Evolutionary conservation across 2,888 invertebrate species (phyloP), one percentile per base, ranked within the genome.

Genomic region (Acronicta alni): DNA sequence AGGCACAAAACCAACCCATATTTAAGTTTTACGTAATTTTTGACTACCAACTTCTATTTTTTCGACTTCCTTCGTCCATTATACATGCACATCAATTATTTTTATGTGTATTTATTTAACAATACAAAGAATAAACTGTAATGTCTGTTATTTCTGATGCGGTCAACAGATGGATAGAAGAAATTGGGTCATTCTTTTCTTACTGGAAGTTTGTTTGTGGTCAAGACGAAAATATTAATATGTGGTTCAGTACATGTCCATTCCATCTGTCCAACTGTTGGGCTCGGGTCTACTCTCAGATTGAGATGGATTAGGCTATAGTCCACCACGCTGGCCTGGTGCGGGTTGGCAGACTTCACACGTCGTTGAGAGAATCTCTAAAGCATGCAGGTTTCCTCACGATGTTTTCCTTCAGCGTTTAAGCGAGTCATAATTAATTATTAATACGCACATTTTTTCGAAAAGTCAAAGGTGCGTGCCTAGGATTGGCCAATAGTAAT

Each of bases 101-200:
- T 32, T 43, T 56, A 37, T 37, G n/a, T 8, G 23, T 75, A 55
- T 69, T 60, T 65, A 72, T 58, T 60, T 49, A 52, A 44, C 37
- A 56, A 60, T 44, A 55, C 35, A 42, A 45, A 51, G 26, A 41
- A 35, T 39, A 32, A n/a, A n/a, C 3, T 43, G 23, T 44, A 65
- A 56, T 60, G 26, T 38, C 5, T 30, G 12, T 66, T 47, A 59
- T 66, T 49, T 61, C 12, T 32, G 41, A 3, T 37, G 48, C 45
- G 59, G 59, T 57, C 64, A 70, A 46, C 74, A 73, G 44, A 67
- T 58, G 74, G 74, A 68, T 51, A 15, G 0, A 0, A 15, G 15
- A 17, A 66, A 64, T 42, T 56, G 15, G 68, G 72, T 67, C 72
- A 65, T 14, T 48, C 26, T 45, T 60, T 60, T 39, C 54, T 35